A percentile compares a stretch with the other conserved stretches of the same genome.
phyloP scores from a whole-genome alignment of 2,888 invertebrate species.

The Drosophila koepferae region DNA sequence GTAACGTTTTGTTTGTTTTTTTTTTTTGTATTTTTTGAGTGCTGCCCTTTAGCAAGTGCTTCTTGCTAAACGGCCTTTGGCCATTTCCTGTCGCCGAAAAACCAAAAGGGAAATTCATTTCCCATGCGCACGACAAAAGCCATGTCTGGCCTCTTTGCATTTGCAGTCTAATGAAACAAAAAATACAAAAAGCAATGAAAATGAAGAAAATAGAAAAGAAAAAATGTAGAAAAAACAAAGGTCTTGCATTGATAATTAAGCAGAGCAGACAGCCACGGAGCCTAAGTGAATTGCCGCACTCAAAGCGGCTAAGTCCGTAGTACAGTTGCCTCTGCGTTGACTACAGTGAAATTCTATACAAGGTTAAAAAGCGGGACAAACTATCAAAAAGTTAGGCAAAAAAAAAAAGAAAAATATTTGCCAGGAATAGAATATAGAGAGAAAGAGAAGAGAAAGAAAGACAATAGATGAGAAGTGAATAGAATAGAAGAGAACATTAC shows the following conservation, averaged over 20 bases:
- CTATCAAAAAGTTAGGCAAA: slow-evolving; percentile 2
- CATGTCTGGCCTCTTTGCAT: slow-evolving; percentile 68
- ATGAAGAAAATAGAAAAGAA: slow-evolving; percentile 58
- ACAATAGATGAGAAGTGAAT: not conserved
- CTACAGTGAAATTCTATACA: slow-evolving; percentile 3
- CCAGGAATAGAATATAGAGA: not conserved
- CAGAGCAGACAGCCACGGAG: slow-evolving; percentile 44
- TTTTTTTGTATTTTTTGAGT: too few relatives aligned
- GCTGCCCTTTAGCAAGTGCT: slow-evolving; percentile 28
- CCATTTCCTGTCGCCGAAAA: slow-evolving; percentile 74
- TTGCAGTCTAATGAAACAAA: slow-evolving; percentile 51
- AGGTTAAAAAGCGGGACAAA: not conserved
- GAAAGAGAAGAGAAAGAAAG: not conserved
- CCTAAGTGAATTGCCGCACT: slow-evolving; percentile 25
- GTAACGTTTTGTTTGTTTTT: slow-evolving; percentile 7
- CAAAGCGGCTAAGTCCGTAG: slow-evolving; percentile 19
- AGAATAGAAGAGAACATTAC: not conserved
- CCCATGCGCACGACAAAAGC: slow-evolving; percentile 77
- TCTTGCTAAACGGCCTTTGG: slow-evolving; percentile 44
- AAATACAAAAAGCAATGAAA: slow-evolving; percentile 51
- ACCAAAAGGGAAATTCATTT: slow-evolving; percentile 73
- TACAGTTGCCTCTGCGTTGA: slow-evolving; percentile 3
- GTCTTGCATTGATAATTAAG: slow-evolving; percentile 80
- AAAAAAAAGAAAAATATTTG: not conserved
- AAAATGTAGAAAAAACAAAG: slow-evolving; percentile 43